These are phyloP conservation scores for Rallus crepitans DNA, from an alignment of 2,797 vertebrate species.

Conservation along the genomic window DNA sequence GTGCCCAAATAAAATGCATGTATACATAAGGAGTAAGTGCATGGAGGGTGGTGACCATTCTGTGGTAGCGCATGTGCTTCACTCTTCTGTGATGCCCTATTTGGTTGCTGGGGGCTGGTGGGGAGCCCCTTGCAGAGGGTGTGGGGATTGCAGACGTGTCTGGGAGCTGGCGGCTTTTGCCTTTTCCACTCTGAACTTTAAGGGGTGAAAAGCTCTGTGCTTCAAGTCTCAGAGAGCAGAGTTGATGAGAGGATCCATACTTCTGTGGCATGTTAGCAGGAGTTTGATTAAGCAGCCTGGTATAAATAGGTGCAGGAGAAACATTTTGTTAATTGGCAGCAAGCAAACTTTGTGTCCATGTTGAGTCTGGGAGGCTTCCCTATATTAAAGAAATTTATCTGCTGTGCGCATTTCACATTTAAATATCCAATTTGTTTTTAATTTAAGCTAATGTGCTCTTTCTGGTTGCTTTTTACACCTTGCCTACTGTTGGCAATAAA, in stretches of 20 bases:
- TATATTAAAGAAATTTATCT: not conserved
- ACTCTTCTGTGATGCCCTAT: not conserved
- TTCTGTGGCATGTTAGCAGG: not conserved
- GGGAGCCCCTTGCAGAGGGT: accelerated
- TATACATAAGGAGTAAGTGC: accelerated
- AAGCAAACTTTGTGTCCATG: not conserved
- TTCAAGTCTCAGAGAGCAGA: not conserved
- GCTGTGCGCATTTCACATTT: not conserved
- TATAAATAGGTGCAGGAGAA: not conserved
- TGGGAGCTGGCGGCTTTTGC: not conserved
- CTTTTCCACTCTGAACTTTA: not conserved
- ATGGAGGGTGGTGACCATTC: accelerated
- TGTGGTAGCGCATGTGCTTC: not conserved
- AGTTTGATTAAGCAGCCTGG: not conserved
- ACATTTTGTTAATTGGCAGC: not conserved
- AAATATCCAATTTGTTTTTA: not conserved
- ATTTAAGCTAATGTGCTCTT: not conserved
- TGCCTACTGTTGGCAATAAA: not conserved
- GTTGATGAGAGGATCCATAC: not conserved
- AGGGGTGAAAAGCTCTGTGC: not conserved
- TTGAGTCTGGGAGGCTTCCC: not conserved
- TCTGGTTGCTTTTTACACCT: not conserved
- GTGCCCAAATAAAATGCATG: not conserved
- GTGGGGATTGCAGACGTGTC: accelerated
- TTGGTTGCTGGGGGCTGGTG: not conserved